A percentile compares a stretch with the other conserved stretches of the same genome.
phyloP scores from a whole-genome alignment of 2,797 vertebrate genomes.

The Clangula hyemalis region DNA sequence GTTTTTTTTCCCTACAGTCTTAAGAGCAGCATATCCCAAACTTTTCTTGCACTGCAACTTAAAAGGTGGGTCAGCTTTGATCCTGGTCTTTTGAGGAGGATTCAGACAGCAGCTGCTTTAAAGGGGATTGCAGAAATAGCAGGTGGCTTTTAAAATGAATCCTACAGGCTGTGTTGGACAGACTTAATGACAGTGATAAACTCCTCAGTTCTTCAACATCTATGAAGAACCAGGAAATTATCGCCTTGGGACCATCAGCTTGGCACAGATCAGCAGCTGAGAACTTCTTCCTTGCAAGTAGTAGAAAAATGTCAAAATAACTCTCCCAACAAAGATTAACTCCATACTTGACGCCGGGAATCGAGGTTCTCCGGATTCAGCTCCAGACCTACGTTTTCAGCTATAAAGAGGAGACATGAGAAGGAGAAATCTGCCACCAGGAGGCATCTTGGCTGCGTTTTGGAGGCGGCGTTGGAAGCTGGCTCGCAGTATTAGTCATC shows the following conservation, averaged over 20 bases:
- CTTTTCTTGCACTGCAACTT: background rate
- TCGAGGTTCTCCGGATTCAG: background rate
- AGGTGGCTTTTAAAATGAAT: background rate
- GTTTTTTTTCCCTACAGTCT: background rate
- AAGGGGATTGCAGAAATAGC: background rate
- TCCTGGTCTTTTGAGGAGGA: background rate
- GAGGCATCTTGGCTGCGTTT: background rate
- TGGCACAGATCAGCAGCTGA: background rate
- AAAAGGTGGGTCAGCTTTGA: background rate
- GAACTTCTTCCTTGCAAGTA: background rate
- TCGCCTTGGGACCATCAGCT: fast-evolving
- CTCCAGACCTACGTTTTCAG: background rate
- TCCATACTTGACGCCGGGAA: background rate
- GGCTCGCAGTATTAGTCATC: slow-evolving; percentile 8
- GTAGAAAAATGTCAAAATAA: background rate
- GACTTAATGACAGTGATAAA: background rate
- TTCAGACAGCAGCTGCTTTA: background rate
- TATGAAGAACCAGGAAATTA: background rate
- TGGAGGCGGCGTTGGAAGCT: background rate
- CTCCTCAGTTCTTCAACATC: background rate
- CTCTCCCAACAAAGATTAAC: background rate
- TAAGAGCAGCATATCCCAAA: background rate
- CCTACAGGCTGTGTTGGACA: background rate
- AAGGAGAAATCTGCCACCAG: background rate
- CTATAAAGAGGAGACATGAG: background rate